Percentiles rank a stretch among this genome's conserved stretches.
phyloP scores from a whole-genome alignment of 2,797 vertebrate species.

The Leptoclinus maculatus region DNA sequence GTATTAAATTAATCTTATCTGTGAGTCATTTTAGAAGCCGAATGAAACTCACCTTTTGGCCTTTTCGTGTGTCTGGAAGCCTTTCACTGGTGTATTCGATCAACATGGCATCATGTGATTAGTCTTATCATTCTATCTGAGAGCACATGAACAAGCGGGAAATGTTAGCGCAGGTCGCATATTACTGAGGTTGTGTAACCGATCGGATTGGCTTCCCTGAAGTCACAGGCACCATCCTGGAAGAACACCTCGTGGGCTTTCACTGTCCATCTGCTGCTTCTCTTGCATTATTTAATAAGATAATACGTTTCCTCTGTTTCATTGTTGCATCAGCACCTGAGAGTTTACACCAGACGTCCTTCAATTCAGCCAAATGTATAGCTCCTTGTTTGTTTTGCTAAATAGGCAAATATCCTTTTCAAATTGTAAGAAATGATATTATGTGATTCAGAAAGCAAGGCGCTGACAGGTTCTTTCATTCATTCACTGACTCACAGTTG shows the following conservation, averaged over 20 bases:
- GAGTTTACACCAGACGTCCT: neutral
- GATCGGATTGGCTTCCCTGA: neutral
- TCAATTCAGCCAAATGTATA: neutral
- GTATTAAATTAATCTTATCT: slow-evolving; percentile 62
- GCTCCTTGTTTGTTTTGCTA: neutral
- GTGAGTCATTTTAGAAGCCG: neutral
- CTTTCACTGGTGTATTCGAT: neutral
- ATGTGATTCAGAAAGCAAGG: neutral
- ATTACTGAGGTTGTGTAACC: neutral
- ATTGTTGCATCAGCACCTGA: neutral
- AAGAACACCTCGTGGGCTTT: slow-evolving; percentile 5
- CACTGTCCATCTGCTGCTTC: slow-evolving; percentile 45
- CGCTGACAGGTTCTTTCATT: neutral
- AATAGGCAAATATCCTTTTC: neutral
- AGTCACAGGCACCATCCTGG: neutral
- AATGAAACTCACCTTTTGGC: neutral
- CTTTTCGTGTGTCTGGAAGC: neutral
- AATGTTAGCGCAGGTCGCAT: neutral
- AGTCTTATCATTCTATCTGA: neutral
- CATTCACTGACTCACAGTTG: neutral
- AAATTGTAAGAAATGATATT: neutral
- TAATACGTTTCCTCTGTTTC: neutral
- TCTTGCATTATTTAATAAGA: slow-evolving; percentile 45
- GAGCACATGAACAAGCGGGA: neutral
- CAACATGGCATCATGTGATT: neutral